phyloP scores from a whole-genome alignment of 2,888 invertebrate genomes.

The Drosophila mimetica region DNA sequence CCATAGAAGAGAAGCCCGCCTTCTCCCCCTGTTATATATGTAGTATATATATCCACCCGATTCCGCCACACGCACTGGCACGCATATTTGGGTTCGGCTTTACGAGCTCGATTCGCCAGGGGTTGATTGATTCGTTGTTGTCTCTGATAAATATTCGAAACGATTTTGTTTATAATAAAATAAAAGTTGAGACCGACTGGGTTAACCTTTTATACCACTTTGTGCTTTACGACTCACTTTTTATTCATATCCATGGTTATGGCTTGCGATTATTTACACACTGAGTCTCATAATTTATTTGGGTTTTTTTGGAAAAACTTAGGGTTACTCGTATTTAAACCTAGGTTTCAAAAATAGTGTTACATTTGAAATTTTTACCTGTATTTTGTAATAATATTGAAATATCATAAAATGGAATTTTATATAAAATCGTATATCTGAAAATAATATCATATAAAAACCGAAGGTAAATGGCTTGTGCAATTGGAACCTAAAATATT shows the following conservation, averaged over 20 bases:
- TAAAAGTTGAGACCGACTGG: conserved; percentile 33
- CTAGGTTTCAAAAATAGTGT: too few relatives aligned
- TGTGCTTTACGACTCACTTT: conserved; percentile 19
- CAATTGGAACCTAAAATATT: background rate
- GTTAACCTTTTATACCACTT: conserved; percentile 2
- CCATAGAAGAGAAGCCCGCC: conserved; percentile 38
- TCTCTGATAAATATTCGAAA: conserved; percentile 68
- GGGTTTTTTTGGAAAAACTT: background rate
- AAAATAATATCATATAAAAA: too few relatives aligned
- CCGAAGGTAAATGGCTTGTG: too few relatives aligned
- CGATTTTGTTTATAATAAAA: conserved; percentile 75
- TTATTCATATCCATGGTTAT: conserved; percentile 16
- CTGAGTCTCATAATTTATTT: background rate
- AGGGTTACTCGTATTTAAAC: too few relatives aligned
- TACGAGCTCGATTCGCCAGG: conserved; percentile 29
- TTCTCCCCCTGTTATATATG: background rate
- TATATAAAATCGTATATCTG: too few relatives aligned
- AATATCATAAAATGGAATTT: too few relatives aligned
- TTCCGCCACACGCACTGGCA: conserved; percentile 34
- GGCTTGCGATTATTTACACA: background rate
- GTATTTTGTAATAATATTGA: too few relatives aligned
- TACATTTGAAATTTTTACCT: too few relatives aligned
- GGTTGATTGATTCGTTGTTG: conserved; percentile 65
- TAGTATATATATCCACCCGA: background rate
- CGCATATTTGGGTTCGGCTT: conserved; percentile 23